These are phyloP conservation scores for Dasypolia templi DNA, from an alignment of 2,888 invertebrate species.

Conservation along the genomic window DNA sequence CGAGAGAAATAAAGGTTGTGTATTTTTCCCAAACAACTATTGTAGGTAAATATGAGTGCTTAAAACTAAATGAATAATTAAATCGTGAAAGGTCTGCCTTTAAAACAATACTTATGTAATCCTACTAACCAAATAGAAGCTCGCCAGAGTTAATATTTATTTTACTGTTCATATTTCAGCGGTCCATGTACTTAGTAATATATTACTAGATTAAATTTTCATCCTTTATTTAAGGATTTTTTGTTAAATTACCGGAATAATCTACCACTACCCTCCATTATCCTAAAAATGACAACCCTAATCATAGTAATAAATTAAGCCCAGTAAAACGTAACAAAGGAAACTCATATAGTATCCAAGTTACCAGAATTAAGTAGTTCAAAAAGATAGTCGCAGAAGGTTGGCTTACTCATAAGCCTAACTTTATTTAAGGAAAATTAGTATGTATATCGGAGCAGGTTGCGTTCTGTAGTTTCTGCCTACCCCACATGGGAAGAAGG, in stretches of 20 bases:
- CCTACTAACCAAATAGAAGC: slow-evolving; percentile 34
- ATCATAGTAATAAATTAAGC: slow-evolving; percentile 58
- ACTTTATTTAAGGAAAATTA: not conserved
- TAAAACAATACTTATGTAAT: slow-evolving; percentile 24
- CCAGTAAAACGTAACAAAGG: slow-evolving; percentile 55
- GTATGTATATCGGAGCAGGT: not conserved
- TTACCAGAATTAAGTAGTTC: slow-evolving; percentile 32
- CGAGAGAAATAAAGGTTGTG: not conserved
- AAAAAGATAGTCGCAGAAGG: not conserved
- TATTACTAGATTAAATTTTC: slow-evolving; percentile 26
- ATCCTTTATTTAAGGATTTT: slow-evolving; percentile 19
- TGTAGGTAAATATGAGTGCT: not conserved
- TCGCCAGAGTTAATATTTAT: slow-evolving; percentile 39
- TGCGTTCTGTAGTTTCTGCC: not conserved
- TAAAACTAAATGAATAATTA: slow-evolving; percentile 7
- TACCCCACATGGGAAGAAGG: not conserved
- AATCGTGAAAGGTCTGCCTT: slow-evolving; percentile 14
- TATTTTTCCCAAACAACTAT: not conserved
- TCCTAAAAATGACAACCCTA: slow-evolving; percentile 58
- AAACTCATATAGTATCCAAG: slow-evolving; percentile 41
- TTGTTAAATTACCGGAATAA: slow-evolving; percentile 48
- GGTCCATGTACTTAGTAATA: slow-evolving; percentile 37
- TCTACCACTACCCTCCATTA: slow-evolving; percentile 31
- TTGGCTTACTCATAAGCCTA: not conserved
- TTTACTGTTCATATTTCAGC: slow-evolving; percentile 28